Evolutionary conservation across 2,113 vertebrate genomes (phyloP).

Genomic region (Seriola quinqueradiata): DNA sequence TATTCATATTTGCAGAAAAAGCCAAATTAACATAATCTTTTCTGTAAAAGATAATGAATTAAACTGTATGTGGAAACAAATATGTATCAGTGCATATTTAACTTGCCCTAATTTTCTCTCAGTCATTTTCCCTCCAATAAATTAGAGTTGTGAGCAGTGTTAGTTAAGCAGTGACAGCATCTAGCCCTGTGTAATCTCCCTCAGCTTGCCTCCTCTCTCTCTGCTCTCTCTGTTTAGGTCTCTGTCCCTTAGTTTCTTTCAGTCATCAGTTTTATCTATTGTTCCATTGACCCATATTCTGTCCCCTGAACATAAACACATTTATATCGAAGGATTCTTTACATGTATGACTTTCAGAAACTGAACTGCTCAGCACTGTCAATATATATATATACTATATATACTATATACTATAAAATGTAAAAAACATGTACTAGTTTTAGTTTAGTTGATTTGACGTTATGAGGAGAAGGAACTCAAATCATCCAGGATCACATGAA

Average conservation of each 20-base stretch:
- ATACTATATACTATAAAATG: no score
- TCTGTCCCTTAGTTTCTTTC: neutral
- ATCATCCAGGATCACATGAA: neutral
- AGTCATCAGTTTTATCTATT: neutral
- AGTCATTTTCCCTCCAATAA: slow-evolving; percentile 13
- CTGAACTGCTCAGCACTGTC: no score
- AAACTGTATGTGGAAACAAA: slow-evolving; percentile 3
- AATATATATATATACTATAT: neutral
- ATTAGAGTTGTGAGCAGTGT: neutral
- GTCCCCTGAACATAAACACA: neutral
- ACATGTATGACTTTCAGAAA: neutral
- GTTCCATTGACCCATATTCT: neutral
- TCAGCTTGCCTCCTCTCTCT: neutral
- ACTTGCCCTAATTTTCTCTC: neutral
- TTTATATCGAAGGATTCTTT: neutral
- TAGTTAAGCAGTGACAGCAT: neutral
- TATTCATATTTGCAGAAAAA: slow-evolving; percentile 3
- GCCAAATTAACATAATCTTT: slow-evolving; percentile 1
- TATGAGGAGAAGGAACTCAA: neutral
- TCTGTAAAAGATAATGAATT: slow-evolving; percentile 8
- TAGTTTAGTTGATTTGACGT: neutral
- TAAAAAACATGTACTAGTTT: neutral
- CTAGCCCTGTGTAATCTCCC: neutral
- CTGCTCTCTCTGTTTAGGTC: neutral
- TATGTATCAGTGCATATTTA: slow-evolving; percentile 23